Conservation (phyloP, 2,113 vertebrate species). For the Antigone vipio region DNA sequence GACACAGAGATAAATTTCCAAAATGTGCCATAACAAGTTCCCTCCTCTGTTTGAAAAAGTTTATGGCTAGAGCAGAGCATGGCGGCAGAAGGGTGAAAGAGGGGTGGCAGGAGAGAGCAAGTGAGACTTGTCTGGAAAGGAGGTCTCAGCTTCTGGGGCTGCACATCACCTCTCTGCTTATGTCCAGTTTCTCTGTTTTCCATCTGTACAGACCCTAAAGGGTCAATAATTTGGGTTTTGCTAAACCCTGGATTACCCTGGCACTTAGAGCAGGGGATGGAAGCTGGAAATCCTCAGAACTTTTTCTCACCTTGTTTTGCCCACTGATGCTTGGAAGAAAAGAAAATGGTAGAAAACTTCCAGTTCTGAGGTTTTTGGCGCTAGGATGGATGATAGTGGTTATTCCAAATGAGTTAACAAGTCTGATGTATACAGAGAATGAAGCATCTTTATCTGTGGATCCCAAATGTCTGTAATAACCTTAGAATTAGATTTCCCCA, state of each 20-base stretch:
- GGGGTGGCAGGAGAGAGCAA: background rate
- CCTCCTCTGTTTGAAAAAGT: background rate
- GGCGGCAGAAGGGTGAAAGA: background rate
- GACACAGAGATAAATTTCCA: background rate
- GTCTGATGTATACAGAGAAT: background rate
- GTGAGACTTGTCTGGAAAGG: background rate
- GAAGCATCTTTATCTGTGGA: background rate
- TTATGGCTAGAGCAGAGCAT: background rate
- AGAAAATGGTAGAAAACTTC: background rate
- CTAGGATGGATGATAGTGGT: background rate
- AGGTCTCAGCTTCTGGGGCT: background rate
- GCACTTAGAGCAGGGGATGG: background rate
- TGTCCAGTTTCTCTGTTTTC: background rate
- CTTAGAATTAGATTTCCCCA: background rate
- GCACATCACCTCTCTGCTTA: background rate
- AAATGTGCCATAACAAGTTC: background rate
- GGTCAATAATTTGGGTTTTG: background rate
- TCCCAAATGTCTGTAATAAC: background rate
- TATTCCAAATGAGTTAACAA: background rate
- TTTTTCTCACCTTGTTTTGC: background rate
- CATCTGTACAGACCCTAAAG: background rate
- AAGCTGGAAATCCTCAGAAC: background rate
- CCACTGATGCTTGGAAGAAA: background rate
- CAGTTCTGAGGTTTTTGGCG: background rate
- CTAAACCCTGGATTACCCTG: background rate